Base-by-base conservation (phyloP, 2,888 invertebrate species). In the Pseudococcus longispinus region DNA sequence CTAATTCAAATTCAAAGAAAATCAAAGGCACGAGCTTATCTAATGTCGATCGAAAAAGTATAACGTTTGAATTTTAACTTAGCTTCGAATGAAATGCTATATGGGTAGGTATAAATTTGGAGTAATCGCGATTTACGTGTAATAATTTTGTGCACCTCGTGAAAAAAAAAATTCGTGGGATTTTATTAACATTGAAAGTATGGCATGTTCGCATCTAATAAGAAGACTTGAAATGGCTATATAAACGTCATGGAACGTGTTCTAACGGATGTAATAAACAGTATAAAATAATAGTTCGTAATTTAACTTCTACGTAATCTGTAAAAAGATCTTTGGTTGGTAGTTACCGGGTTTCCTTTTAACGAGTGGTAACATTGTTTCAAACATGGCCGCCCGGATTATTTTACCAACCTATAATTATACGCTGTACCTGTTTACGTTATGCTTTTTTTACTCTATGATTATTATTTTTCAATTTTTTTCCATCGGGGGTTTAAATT, bases 221-320 rank as follows among this genome's bases (percentile, higher is more conserved):
- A 60, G 51, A 84, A 84, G 84, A 84, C 60, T 60, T 55, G 60
- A 84, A 84, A 84, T 84, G 60, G 55, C 55, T 84, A 55, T 55
- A 84, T 84, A 84, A 84, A 84, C 60, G 84, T 84, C 84, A 60
- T 84, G 84, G 60, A 84, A 84, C 55, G 84, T 60, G 84, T 84
- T 84, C 60, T 84, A 85, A 15, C 85, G 85, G 85, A 85, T 85
- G 85, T 85, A 85, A 85, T 85, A 85, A 85, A 85, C 65, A 46
- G 74, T 85, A 85, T 74, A 74, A 70, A 85, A 85, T 85, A 85
- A 85, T 85, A 74, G 85, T 85, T 74, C 32, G 60, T 85, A 85
- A 85, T 85, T 85, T 85, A 85, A 85, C 74, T 84, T 85, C 85
- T 44, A 74, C 74, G 70, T 74, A 85, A 85, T 85, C 85, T 85